Percentiles rank a stretch among this genome's conserved stretches.
These are phyloP conservation scores for Drosophila pruinosa DNA, from an alignment of 1,140 invertebrate genomes.

Conservation along the genomic window DNA sequence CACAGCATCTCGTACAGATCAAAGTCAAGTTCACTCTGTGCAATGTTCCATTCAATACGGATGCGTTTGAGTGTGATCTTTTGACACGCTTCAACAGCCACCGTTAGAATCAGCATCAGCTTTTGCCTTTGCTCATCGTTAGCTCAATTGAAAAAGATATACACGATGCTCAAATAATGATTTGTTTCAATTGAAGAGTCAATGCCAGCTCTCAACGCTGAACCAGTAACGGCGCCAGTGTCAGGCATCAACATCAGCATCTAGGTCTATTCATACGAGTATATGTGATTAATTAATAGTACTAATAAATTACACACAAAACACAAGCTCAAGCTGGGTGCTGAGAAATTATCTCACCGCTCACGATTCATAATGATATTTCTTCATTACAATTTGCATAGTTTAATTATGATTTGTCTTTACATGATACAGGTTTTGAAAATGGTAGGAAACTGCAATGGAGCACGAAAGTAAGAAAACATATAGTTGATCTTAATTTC, in stretches of 20 bases:
- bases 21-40: conserved; percentile 32
- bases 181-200: conserved; percentile 81
- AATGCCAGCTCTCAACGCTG: conserved; percentile 51
- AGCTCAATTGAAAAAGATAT: conserved; percentile 60
- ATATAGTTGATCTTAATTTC: too few relatives aligned
- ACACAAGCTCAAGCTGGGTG: conserved; percentile 11
- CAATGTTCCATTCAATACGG: conserved; percentile 25
- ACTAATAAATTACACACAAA: conserved; percentile 9
- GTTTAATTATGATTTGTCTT: conserved; percentile 30
- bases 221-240: conserved; percentile 34
- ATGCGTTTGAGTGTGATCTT: conserved; percentile 65
- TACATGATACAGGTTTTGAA: too few relatives aligned
- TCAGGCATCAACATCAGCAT: conserved; percentile 19
- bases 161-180: conserved; percentile 73
- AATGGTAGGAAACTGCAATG: too few relatives aligned
- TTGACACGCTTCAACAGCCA: conserved; percentile 64
- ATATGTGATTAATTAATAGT: conserved; percentile 36
- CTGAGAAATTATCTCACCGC: conserved; percentile 16
- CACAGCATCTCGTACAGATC: conserved; percentile 10
- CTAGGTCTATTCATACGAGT: conserved; percentile 19
- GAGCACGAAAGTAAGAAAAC: too few relatives aligned
- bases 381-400: conserved; percentile 30
- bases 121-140: conserved; percentile 17
- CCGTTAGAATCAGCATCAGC: background rate
- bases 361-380: conserved; percentile 15